A percentile compares a stretch with the other conserved stretches of the same genome.
These are phyloP conservation scores for Fukomys damarensis DNA, from an alignment of 2,113 vertebrate species.

Conservation along the genomic window DNA sequence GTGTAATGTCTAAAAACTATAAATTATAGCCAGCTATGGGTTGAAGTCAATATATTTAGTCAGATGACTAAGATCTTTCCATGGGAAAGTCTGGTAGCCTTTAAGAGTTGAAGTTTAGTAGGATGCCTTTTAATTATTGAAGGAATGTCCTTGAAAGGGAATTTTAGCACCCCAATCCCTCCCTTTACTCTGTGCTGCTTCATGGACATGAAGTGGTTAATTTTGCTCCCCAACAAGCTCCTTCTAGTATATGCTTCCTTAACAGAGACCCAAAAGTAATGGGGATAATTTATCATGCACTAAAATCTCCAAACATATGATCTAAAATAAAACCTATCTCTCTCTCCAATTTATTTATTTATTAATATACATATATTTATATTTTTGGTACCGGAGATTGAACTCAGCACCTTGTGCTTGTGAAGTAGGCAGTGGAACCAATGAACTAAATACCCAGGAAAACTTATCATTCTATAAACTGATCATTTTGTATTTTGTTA, in stretches of 20 bases:
- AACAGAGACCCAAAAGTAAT: too few relatives aligned
- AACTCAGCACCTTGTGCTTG: too few relatives aligned
- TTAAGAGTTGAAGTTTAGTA: too few relatives aligned
- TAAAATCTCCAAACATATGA: background rate
- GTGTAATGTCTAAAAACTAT: background rate
- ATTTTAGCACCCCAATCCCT: background rate
- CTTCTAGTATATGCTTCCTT: background rate
- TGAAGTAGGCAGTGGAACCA: too few relatives aligned
- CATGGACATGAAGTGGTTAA: background rate
- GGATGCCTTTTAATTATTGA: background rate
- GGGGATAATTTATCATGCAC: too few relatives aligned
- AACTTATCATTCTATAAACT: background rate
- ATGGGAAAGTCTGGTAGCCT: background rate
- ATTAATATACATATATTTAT: too few relatives aligned
- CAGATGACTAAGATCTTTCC: background rate
- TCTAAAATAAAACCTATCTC: too few relatives aligned
- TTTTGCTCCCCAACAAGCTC: background rate
- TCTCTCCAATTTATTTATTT: too few relatives aligned
- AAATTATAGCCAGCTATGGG: background rate
- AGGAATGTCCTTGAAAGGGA: background rate
- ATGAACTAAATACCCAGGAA: too few relatives aligned
- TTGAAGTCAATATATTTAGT: background rate
- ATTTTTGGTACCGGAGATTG: too few relatives aligned
- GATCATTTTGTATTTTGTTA: background rate
- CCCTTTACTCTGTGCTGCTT: background rate